Evolutionary conservation across 64 coral and sea anemone genomes (phyloP).

Genomic region (Porites australiensis): DNA sequence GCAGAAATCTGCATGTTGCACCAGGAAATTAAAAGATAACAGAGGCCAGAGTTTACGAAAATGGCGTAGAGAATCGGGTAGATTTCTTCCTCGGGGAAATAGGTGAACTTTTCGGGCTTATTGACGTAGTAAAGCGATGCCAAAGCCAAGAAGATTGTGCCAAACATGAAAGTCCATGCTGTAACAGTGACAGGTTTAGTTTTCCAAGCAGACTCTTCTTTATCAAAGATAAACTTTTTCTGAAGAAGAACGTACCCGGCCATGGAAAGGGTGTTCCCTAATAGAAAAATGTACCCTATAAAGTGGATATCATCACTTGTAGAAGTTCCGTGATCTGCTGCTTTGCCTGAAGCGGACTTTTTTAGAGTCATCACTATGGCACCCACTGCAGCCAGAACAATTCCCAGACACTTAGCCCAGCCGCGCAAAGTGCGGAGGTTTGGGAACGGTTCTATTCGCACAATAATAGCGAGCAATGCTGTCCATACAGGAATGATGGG

Average conservation of each 20-base stretch:
- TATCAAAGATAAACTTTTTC: constrained; percentile 84
- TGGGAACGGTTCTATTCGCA: constrained; percentile 74
- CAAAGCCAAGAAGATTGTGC: constrained; percentile 72
- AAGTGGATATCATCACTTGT: constrained; percentile 8
- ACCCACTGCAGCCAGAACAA: constrained; percentile 69
- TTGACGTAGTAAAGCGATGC: constrained; percentile 76
- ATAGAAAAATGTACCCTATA: constrained; percentile 73
- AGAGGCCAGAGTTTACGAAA: constrained; percentile 74
- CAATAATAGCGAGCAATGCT: constrained; percentile 72
- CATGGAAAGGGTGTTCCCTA: constrained; percentile 79
- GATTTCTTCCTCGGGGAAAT: constrained; percentile 80
- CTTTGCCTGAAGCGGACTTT: neutral
- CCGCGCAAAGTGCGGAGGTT: constrained; percentile 58
- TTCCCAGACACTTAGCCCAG: constrained; percentile 79
- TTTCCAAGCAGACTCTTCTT: constrained; percentile 76
- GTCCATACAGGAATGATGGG: constrained; percentile 89
- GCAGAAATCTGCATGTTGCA: constrained; percentile 93
- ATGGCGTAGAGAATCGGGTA: constrained; percentile 85
- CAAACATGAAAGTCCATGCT: constrained; percentile 84
- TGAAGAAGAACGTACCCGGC: constrained; percentile 81
- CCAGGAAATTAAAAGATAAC: constrained; percentile 89
- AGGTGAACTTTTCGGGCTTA: constrained; percentile 79
- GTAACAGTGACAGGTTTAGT: constrained; percentile 78
- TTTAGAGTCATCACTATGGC: constrained; percentile 57
- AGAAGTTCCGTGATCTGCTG: neutral